Base-by-base conservation (phyloP, 2,888 invertebrate species). In the Drosophila birchii region DNA sequence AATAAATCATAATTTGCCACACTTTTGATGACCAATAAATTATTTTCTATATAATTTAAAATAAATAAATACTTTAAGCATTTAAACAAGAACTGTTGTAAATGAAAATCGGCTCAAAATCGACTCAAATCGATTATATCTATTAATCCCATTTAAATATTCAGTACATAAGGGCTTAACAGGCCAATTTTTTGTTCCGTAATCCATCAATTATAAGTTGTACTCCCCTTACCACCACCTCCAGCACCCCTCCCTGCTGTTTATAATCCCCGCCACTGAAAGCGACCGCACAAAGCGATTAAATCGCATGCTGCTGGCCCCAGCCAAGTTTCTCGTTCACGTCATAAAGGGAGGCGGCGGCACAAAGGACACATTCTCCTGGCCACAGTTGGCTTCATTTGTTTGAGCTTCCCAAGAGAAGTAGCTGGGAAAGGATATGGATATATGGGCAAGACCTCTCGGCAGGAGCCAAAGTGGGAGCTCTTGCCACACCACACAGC, bases 261-360 rank as follows among this genome's bases (percentile, higher is more conserved):
- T 71, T 59, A 56, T 59, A 56, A 53, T 47, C 66, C 73, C 41
- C 81, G 88, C 47, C 63, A 34, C 45, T 63, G 63, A 4, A 26
- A 12, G 12, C 11, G 38, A 49, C 51, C 59, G 38, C 51, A 51
- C 58, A 51, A 36, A 49, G 49, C 59, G 60, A 86, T 86, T 88
- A 77, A 88, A 86, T 85, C 76, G 80, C 66, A 56, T 74, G 51
- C 67, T 75, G 69, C n/a, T n/a, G n/a, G n/a, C 39, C 32, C 32
- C 34, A 20, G 1, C 45, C 45, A 26, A 49, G 45, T 57, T 58
- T 9, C 36, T 12, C 12, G 18, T 44, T 8, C 16, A 9, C 26
- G 29, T 44, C 59, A 51, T 51, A 51, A 36, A 66, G 29, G 32
- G 14, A 38, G 60, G 41, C 5, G 26, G 6, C 39, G 18, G 43